Percentiles rank a stretch among this genome's conserved stretches.
phyloP scores from a whole-genome alignment of 2,888 invertebrate genomes.

The Parasteatoda lunata region DNA sequence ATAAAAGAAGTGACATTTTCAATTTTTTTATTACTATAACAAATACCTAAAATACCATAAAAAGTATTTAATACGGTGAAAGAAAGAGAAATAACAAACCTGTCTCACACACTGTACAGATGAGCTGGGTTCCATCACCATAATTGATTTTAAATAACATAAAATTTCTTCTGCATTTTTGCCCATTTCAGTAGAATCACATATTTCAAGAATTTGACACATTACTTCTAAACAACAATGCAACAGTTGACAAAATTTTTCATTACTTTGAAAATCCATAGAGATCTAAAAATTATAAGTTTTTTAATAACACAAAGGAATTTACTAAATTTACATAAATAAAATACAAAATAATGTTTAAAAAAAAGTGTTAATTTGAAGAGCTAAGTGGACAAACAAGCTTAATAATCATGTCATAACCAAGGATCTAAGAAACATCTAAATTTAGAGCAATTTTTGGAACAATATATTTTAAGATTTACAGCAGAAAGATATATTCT shows the following conservation, averaged over 20 bases:
- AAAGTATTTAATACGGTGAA: background rate
- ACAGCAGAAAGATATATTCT: too few species aligned
- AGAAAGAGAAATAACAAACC: constrained; percentile 73
- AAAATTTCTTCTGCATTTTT: constrained; percentile 86
- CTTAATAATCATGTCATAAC: too few species aligned
- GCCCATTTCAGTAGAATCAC: constrained; percentile 82
- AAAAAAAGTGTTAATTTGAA: too few species aligned
- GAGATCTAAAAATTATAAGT: constrained; percentile 78
- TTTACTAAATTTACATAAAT: too few species aligned
- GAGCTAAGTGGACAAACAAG: too few species aligned
- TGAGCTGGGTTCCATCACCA: constrained; percentile 81
- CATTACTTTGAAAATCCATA: constrained; percentile 84
- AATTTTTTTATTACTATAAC: background rate
- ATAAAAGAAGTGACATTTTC: background rate
- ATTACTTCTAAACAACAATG: constrained; percentile 81
- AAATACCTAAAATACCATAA: background rate
- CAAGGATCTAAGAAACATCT: too few species aligned
- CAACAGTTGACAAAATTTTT: constrained; percentile 82
- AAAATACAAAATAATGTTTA: too few species aligned
- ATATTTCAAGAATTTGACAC: constrained; percentile 82
- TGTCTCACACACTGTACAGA: constrained; percentile 86
- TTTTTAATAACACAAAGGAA: too few species aligned
- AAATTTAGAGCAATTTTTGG: too few species aligned
- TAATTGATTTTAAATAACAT: constrained; percentile 82
- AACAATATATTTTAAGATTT: too few species aligned